A percentile compares a stretch with the other conserved stretches of the same genome.
Conservation (phyloP, 2,113 vertebrate genomes). For the Theristicus caerulescens region DNA sequence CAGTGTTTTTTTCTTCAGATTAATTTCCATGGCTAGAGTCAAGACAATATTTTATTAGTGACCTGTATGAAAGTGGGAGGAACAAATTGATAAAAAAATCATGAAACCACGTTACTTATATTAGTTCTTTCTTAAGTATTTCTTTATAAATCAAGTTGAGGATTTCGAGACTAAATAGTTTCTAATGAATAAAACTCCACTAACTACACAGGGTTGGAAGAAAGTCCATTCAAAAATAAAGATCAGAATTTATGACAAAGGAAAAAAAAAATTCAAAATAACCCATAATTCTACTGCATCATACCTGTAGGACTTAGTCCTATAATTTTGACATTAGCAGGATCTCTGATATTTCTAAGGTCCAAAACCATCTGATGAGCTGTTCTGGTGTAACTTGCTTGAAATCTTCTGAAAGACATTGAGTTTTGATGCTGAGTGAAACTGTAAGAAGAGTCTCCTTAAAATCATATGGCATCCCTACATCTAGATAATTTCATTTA, state of each 20-base stretch:
- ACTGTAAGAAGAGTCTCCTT: not conserved
- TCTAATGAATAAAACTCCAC: not conserved
- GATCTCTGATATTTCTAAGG: not conserved
- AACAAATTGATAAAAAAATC: not conserved
- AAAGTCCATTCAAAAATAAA: not conserved
- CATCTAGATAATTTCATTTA: not conserved
- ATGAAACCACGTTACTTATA: not conserved
- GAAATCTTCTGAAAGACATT: not conserved
- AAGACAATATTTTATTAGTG: not conserved
- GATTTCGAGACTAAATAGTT: not conserved
- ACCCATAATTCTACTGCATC: not conserved
- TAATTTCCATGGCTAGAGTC: slow-evolving; percentile 2
- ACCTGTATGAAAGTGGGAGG: not conserved
- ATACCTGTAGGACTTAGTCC: not conserved
- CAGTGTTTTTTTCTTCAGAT: not conserved
- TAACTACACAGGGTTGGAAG: not conserved
- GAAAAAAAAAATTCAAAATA: not conserved
- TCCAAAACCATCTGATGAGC: not conserved
- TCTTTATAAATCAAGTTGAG: not conserved
- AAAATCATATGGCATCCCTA: not conserved
- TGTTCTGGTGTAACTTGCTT: not conserved
- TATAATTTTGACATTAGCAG: not conserved
- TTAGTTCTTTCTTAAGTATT: not conserved
- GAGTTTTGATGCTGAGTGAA: not conserved
- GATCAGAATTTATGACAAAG: not conserved